These are phyloP conservation scores for Ptilonorhynchus violaceus DNA, from an alignment of 2,113 vertebrate genomes.

Conservation along the genomic window DNA sequence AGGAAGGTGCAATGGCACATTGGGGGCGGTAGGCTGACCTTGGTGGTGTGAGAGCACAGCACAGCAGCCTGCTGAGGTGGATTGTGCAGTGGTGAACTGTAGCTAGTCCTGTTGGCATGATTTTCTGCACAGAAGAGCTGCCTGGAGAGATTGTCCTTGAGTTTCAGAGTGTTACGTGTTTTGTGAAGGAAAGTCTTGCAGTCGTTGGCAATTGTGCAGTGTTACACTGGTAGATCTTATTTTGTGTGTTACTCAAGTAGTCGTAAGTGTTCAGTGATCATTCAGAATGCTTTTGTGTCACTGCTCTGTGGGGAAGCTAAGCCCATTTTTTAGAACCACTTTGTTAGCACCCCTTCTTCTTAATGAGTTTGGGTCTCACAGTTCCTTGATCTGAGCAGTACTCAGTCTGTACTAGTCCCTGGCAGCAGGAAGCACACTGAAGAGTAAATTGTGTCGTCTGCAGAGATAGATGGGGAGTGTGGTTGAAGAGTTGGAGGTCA, in stretches of 20 bases:
- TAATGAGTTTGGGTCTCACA: neutral
- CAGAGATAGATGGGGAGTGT: neutral
- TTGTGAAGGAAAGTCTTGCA: neutral
- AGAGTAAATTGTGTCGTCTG: neutral
- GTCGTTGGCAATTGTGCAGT: neutral
- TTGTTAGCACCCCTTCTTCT: neutral
- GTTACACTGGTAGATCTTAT: neutral
- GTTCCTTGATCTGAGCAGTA: neutral
- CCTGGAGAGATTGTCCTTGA: neutral
- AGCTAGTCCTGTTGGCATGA: neutral
- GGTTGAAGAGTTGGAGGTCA: neutral
- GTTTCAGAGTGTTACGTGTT: rapidly evolving
- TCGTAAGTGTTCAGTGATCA: neutral
- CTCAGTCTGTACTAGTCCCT: neutral
- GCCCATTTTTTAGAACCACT: neutral
- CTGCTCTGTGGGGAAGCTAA: neutral
- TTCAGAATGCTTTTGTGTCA: neutral
- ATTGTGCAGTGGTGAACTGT: neutral
- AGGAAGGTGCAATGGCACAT: neutral
- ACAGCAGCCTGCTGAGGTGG: neutral
- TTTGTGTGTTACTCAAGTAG: neutral
- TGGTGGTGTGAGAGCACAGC: neutral
- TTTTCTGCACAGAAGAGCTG: neutral
- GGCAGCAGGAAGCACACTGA: neutral
- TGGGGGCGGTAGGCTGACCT: rapidly evolving